Evolutionary conservation across 1,140 invertebrate species (phyloP).

Genomic region (Cyrtorhinus lividipennis): DNA sequence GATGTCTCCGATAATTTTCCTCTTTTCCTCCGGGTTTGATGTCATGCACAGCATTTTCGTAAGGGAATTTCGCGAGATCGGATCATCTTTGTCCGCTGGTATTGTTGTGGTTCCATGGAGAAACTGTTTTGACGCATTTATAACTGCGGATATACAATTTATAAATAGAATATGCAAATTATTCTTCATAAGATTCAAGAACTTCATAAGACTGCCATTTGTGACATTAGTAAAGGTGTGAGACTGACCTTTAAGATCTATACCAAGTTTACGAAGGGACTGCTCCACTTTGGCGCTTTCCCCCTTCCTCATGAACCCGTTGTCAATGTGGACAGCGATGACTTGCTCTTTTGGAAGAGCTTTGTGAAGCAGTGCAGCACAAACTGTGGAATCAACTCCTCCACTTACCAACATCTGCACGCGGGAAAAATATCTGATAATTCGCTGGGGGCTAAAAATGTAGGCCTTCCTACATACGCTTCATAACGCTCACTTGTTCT

Average conservation of each 20-base stretch:
- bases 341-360: slow-evolving; percentile 81
- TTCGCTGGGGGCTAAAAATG: no score
- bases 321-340: slow-evolving; percentile 95
- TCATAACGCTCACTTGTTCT: no score
- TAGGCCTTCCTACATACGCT: no score
- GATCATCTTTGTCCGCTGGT: slow-evolving; percentile 40
- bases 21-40: slow-evolving; percentile 86
- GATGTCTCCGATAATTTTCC: slow-evolving; percentile 97
- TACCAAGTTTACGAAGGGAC: slow-evolving; percentile 69
- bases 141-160: slow-evolving; percentile 35
- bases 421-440: no score
- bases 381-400: slow-evolving; percentile 97
- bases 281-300: slow-evolving; percentile 80
- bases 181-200: no score
- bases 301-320: slow-evolving; percentile 96
- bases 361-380: slow-evolving; percentile 83
- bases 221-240: no score
- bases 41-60: slow-evolving; percentile 80
- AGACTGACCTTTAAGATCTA: slow-evolving; percentile 56
- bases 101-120: slow-evolving; percentile 60
- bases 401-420: slow-evolving; percentile 83
- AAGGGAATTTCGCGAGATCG: slow-evolving; percentile 46
- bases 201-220: no score
- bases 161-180: no score
- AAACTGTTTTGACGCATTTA: slow-evolving; percentile 59